Conservation (phyloP, 2,797 vertebrate species). For the Amniataba percoides region DNA sequence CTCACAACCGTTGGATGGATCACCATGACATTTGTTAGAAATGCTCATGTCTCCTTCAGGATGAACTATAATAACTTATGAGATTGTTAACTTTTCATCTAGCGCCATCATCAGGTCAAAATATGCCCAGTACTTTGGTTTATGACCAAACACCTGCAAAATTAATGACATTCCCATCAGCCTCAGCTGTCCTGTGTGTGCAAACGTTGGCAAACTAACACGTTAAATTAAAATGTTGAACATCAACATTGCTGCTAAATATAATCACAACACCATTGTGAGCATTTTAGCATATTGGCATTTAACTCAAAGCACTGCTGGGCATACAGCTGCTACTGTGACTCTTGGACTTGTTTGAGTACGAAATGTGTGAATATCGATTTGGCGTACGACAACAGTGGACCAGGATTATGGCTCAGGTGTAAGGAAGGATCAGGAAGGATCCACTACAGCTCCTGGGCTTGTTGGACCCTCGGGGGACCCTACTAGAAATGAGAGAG, state of each 20-base stretch:
- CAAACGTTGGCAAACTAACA: conserved; percentile 3
- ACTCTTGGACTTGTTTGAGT: conserved; percentile 2
- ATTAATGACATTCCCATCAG: neutral
- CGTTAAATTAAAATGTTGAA: neutral
- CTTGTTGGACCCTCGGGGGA: conserved; percentile 22
- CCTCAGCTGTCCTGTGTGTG: neutral
- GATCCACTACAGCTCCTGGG: conserved; percentile 23
- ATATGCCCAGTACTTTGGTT: neutral
- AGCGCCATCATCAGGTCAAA: neutral
- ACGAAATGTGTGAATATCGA: conserved; percentile 11
- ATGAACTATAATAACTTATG: neutral
- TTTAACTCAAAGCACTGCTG: conserved; percentile 15
- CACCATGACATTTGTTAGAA: neutral
- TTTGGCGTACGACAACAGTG: neutral
- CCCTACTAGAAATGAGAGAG: conserved; percentile 17
- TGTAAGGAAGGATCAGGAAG: conserved; percentile 15
- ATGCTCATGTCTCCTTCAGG: neutral
- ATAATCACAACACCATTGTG: conserved; percentile 12
- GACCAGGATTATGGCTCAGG: neutral
- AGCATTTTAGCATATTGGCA: neutral
- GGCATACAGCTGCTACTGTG: neutral
- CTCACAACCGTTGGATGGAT: neutral
- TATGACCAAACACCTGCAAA: neutral
- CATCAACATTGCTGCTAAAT: neutral
- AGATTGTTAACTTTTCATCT: neutral